phyloP scores from a whole-genome alignment of 1,140 invertebrate genomes.

The Theocolax elegans region DNA sequence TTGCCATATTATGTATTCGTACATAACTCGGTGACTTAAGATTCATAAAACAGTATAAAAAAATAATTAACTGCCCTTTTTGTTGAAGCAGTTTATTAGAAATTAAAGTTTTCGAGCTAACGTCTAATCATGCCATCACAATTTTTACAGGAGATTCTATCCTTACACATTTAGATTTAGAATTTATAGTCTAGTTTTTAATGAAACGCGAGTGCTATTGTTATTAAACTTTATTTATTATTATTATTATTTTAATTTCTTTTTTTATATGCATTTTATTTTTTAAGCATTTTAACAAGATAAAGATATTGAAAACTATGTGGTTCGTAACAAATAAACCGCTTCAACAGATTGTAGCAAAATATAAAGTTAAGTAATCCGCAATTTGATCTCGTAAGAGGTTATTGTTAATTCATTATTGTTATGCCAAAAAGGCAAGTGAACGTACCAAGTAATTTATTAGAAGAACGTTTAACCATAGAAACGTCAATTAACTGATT shows the following conservation, averaged over 20 bases:
- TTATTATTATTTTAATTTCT: slow-evolving; percentile 1
- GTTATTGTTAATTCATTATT: slow-evolving; percentile 39
- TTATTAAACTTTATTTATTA: background rate
- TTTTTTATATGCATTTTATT: slow-evolving; percentile 24
- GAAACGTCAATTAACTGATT: slow-evolving; percentile 37
- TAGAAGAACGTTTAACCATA: slow-evolving; percentile 26
- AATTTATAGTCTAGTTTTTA: slow-evolving; percentile 7
- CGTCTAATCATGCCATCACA: background rate
- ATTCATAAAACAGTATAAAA: background rate
- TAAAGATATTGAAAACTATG: background rate
- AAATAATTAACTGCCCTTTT: slow-evolving; percentile 7
- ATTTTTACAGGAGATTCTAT: slow-evolving; percentile 16
- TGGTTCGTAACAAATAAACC: background rate
- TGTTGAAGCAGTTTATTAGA: slow-evolving; percentile 32
- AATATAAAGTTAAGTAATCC: slow-evolving; percentile 23
- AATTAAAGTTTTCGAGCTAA: background rate
- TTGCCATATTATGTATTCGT: slow-evolving; percentile 31
- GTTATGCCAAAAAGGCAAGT: slow-evolving; percentile 36
- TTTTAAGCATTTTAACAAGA: slow-evolving; percentile 3
- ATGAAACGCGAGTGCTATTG: background rate
- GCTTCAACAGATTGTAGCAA: slow-evolving; percentile 19
- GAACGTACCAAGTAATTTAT: slow-evolving; percentile 26
- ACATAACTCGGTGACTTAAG: slow-evolving; percentile 25
- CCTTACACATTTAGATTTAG: background rate
- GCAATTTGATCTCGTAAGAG: slow-evolving; percentile 37